Base-by-base conservation (phyloP, 2,797 vertebrate species). In the Coendou prehensilis region DNA sequence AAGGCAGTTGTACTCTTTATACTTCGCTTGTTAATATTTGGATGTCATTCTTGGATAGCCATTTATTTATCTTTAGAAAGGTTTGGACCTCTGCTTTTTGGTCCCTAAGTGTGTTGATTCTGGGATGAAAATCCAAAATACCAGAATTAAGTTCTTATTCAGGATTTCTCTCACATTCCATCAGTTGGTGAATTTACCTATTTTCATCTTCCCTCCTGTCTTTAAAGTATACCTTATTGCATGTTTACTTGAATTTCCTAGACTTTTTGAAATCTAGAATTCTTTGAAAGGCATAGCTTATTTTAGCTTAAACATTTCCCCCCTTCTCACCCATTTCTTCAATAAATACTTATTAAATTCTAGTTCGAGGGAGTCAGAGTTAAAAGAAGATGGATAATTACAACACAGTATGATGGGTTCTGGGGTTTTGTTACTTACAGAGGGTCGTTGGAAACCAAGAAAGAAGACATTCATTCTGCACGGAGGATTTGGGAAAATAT, bases 81-180 rank as follows among this genome's bases (percentile, higher is more conserved):
- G 7, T 81, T 94, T 96, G 59, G 30, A 73, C 5, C 26, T 86
- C 20, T 76, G 59, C 17, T 80, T 81, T 82, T 90, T 47, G 86
- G 6, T 82, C 10, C 81, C 30, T 56, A 11, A 50, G 37, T 41
- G 69, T 91, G 67, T 61, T 61, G 50, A 69, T 82, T 22, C 37
- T 59, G 47, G 73, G 63, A 73, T 89, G 61, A 84, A 78, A 84
- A 64, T 67, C 26, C 20, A 4, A 73, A 23, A 73, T 73, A 18
- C 14, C 26, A 52, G 26, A 75, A 30, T 87, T 76, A 37, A 30
- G 69, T 13, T 93, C 79, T 87, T 50, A 47, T 63, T 92, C 0
- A 30, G 54, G 18, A 84, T 89, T 86, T 86, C 54, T 41, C n/a
- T 81, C 64, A 71, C 33, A 56, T 94, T 85, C 37, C 10, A 37